phyloP scores from a whole-genome alignment of 2,797 vertebrate species.

The Parauchenoglanis punctatus region DNA sequence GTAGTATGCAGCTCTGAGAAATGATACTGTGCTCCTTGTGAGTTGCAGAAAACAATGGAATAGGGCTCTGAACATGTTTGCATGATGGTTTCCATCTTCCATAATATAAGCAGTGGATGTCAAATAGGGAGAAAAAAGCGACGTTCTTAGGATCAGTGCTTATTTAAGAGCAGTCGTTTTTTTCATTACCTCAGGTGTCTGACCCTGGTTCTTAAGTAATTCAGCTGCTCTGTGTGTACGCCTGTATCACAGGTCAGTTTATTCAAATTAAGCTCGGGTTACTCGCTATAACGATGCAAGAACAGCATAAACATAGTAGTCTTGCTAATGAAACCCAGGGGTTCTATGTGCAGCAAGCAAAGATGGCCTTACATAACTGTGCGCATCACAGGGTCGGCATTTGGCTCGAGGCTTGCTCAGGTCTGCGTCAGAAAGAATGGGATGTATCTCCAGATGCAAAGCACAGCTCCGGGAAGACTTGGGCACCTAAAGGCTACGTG shows the following conservation, averaged over 20 bases:
- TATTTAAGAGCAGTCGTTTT: neutral
- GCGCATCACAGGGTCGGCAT: neutral
- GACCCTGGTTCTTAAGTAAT: neutral
- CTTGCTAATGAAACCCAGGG: neutral
- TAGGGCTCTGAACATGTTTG: neutral
- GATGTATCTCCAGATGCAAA: neutral
- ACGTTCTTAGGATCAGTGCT: neutral
- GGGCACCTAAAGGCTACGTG: neutral
- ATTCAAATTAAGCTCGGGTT: neutral
- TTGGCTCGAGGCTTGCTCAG: slow-evolving; percentile 6
- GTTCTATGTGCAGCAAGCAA: neutral
- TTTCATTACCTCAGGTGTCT: neutral
- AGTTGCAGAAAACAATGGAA: neutral
- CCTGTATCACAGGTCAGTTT: neutral
- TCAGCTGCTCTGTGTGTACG: neutral
- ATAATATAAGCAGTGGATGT: neutral
- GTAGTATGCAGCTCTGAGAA: neutral
- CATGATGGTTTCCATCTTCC: neutral
- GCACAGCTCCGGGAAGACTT: neutral
- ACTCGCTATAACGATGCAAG: neutral
- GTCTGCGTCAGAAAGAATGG: slow-evolving; percentile 21
- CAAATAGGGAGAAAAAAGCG: neutral
- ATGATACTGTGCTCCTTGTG: neutral
- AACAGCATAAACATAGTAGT: neutral
- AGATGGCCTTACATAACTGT: slow-evolving; percentile 13